Evolutionary conservation across 2,888 invertebrate genomes (phyloP), one percentile per base, ranked within the genome.

Genomic region (Petrophora chlorosata): DNA sequence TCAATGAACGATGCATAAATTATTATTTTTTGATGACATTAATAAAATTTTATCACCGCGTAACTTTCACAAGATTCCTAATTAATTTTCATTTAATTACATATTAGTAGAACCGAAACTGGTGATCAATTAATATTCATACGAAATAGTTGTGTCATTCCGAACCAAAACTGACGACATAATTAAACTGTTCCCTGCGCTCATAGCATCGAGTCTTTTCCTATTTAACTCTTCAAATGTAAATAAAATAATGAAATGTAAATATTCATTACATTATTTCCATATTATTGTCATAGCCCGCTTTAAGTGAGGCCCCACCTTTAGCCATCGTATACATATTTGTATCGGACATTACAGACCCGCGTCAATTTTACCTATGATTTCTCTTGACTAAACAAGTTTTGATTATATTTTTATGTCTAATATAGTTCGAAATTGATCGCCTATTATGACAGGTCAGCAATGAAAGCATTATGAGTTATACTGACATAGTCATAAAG

Each of bases 391-490:
- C 68, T 49, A 65, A 67, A 70, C 68, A 65, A 63, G 65, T 70
- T 73, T 66, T 56, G 59, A 74, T 63, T 65, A 69, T 67, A 70
- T 70, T 72, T 70, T 73, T 69, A 75, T 68, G 60, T 64, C 56
- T 58, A 71, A 69, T 75, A 73, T 65, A 67, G 56, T 74, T 40
- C 53, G 57, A 54, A 73, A 68, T 69, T 69, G 67, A 70, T 68
- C 51, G 65, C 35, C 61, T 73, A 65, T 71, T 74, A 69, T 73
- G 76, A 73, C 76, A 74, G 69, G 36, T 53, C 14, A 29, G 61
- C 67, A 66, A 73, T 71, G 65, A 70, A 67, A 67, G 60, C 61
- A 63, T 65, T 66, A 60, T 70, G 73, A 76, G 58, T 73, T 73
- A 75, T 71, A 58, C 43, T 54, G 53, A 53, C 45, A 64, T 55